Base-by-base conservation (phyloP, 2,888 invertebrate species). In the Tachina fera region DNA sequence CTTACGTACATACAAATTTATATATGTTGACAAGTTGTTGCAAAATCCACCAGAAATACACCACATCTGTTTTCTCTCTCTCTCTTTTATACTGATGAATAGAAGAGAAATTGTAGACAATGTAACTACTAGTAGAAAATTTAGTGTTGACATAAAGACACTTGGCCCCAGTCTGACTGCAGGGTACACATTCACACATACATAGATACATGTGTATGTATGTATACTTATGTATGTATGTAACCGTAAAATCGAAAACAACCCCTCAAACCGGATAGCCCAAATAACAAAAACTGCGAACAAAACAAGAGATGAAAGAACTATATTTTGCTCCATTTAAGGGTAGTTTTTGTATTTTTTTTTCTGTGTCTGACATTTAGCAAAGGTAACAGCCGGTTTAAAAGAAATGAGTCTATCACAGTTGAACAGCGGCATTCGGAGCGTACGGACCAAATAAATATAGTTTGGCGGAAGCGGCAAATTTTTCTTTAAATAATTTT, bases 401-500 rank as follows among this genome's bases (percentile, higher is more conserved):
- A 41, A 56, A 41, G 63, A 78, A 85, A 49, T 82, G 43, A 78
- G 49, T 70, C 41, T 83, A 76, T 71, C 76, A 86, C 90, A 91
- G 91, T 91, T 91, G 91, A 89, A 89, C 88, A 89, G 90, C 87
- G 89, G 90, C 90, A 90, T 90, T 91, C 88, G 90, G 88, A 90
- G 90, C 90, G 90, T 88, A 88, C 91, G 90, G 90, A 88, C 84
- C 87, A 87, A 78, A 86, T 87, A 86, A 83, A 86, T 84, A 82
- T 74, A 86, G 86, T 86, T 88, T 87, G 87, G 87, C 88, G 88
- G 85, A 86, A 88, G 87, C 88, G 88, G 87, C 87, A 85, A 77
- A 87, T 87, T 87, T 84, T 86, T 86, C 85, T 86, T 86, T 86
- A 86, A 86, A 70, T 72, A 83, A 82, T 83, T 87, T 87, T 87